Conservation (phyloP, 2,797 vertebrate genomes). For the Nothura maculosa region DNA sequence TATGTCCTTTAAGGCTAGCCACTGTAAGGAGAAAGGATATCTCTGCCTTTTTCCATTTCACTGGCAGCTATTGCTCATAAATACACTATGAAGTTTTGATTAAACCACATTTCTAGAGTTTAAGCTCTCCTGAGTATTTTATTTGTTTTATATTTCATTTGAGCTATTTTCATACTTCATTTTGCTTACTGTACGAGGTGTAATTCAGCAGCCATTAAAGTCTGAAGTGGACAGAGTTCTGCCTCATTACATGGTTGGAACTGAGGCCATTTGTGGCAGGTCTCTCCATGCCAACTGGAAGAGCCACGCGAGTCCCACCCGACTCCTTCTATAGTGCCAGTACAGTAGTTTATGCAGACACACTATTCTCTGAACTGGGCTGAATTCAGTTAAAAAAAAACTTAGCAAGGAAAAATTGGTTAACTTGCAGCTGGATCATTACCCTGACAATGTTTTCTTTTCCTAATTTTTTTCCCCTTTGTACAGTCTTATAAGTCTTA, state of each 20-base stretch:
- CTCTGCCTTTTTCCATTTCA: not conserved
- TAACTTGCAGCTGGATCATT: not conserved
- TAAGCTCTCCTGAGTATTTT: conserved; percentile 8
- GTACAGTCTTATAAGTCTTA: not conserved
- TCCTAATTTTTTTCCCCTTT: no score
- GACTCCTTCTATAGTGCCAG: fast-evolving
- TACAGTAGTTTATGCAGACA: not conserved
- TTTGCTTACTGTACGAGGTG: not conserved
- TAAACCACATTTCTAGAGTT: conserved; percentile 10
- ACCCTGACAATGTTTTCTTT: not conserved
- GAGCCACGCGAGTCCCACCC: not conserved
- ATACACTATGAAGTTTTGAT: not conserved
- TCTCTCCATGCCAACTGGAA: not conserved
- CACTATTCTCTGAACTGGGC: not conserved
- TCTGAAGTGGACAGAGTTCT: not conserved
- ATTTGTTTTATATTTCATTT: not conserved
- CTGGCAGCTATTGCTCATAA: not conserved
- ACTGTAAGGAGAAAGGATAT: not conserved
- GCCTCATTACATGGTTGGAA: conserved; percentile 30
- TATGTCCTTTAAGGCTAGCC: not conserved
- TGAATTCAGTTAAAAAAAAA: not conserved
- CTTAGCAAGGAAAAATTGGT: not conserved
- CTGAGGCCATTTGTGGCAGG: fast-evolving
- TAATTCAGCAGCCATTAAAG: conserved; percentile 11
- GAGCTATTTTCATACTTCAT: conserved; percentile 7